A percentile compares a stretch with the other conserved stretches of the same genome.
Conservation (phyloP, 2,113 vertebrate species). For the Megaceryle maxima region DNA sequence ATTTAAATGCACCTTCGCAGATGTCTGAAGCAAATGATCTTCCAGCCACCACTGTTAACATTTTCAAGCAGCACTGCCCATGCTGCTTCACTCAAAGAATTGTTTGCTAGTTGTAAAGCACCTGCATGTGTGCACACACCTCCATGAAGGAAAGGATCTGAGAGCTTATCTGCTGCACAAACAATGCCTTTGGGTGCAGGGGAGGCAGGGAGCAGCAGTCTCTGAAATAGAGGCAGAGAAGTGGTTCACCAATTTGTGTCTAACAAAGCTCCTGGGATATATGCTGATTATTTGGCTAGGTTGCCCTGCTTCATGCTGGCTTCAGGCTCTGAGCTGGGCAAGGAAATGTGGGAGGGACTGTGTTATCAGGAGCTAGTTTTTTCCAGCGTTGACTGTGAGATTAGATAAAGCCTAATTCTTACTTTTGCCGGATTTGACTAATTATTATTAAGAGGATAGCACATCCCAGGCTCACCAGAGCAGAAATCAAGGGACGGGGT, state of each 20-base stretch:
- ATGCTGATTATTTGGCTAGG: background rate
- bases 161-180: background rate
- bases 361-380: background rate
- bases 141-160: background rate
- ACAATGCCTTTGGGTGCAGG: background rate
- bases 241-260: background rate
- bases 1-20: background rate
- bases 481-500: background rate
- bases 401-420: background rate
- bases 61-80: background rate
- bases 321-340: background rate
- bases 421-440: background rate
- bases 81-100: background rate
- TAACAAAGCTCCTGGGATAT: background rate
- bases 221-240: background rate
- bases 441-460: background rate
- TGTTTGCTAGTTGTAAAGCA: background rate
- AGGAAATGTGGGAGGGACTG: background rate
- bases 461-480: background rate
- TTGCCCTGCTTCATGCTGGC: background rate
- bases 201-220: background rate
- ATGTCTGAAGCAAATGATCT: background rate
- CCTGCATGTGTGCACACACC: rapidly evolving
- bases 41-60: background rate
- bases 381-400: background rate